A percentile compares a stretch with the other conserved stretches of the same genome.
phyloP scores from a whole-genome alignment of 23 tunicate genomes.

The Styela plicata region DNA sequence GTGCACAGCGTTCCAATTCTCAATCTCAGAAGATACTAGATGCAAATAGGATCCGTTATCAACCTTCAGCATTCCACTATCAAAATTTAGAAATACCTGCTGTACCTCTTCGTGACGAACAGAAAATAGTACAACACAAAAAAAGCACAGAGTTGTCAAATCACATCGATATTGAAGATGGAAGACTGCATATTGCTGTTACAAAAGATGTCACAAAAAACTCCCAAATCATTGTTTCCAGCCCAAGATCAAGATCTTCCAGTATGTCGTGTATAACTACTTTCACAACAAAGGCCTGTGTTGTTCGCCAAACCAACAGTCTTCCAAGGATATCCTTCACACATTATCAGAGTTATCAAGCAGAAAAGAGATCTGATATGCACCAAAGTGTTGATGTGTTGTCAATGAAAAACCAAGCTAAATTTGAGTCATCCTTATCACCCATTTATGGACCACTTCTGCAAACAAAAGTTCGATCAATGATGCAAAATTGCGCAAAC shows the following conservation, averaged over 20 bases:
- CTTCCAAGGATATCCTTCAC: background rate
- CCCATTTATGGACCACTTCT: background rate
- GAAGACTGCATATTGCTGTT: background rate
- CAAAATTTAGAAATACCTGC: background rate
- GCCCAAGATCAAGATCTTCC: background rate
- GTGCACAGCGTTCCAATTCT: background rate
- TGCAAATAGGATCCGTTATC: background rate
- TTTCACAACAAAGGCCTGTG: background rate
- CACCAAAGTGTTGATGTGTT: background rate
- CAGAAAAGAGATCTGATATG: background rate
- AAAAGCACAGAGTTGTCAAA: background rate
- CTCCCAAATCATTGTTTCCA: conserved; percentile 1
- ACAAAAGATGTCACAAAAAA: background rate
- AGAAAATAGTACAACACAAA: background rate
- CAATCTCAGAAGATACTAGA: background rate
- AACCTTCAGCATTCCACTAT: conserved; percentile 4
- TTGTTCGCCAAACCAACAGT: conserved; percentile 4
- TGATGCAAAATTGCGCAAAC: background rate
- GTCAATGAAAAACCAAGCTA: background rate
- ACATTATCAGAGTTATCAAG: background rate
- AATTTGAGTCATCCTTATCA: background rate
- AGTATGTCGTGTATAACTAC: conserved; percentile 1
- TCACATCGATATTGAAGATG: background rate
- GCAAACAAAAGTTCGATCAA: background rate
- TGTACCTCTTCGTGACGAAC: background rate